phyloP scores from a whole-genome alignment of 1,140 invertebrate genomes.

The Hyles euphorbiae region DNA sequence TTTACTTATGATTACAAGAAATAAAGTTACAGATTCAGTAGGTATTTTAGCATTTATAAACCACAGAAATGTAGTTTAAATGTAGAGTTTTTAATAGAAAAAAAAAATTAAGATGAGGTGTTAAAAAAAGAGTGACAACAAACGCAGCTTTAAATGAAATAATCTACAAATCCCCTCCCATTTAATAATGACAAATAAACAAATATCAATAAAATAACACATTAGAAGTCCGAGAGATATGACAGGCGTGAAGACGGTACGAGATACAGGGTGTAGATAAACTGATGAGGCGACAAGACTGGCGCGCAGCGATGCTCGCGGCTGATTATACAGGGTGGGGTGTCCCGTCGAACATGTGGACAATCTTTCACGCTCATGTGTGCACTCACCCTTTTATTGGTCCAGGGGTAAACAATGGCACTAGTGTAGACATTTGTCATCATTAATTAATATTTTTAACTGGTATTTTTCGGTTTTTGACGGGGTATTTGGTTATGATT shows the following conservation, averaged over 20 bases:
- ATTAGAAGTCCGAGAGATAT: constrained; percentile 54
- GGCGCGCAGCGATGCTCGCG: constrained; percentile 28
- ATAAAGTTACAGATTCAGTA: no score
- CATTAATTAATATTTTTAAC: background rate
- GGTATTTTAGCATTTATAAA: no score
- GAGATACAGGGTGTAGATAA: constrained; percentile 62
- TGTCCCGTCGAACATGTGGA: constrained; percentile 72
- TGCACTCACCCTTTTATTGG: constrained; percentile 68
- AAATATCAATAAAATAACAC: constrained; percentile 30
- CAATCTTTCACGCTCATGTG: constrained; percentile 77
- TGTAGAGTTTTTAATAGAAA: no score
- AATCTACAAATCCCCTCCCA: no score
- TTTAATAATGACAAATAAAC: no score
- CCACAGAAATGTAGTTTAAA: no score
- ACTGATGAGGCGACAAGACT: constrained; percentile 31
- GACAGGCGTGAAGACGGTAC: constrained; percentile 42
- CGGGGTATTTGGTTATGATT: background rate
- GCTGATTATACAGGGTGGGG: constrained; percentile 34
- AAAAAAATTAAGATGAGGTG: no score
- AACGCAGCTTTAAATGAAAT: no score
- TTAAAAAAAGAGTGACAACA: no score
- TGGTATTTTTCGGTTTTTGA: background rate
- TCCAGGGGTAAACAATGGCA: constrained; percentile 33
- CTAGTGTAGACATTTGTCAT: constrained; percentile 32
- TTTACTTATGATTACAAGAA: no score